Base-by-base conservation (phyloP, 2,888 invertebrate genomes). In the Gastracanthus pulcherrimus region DNA sequence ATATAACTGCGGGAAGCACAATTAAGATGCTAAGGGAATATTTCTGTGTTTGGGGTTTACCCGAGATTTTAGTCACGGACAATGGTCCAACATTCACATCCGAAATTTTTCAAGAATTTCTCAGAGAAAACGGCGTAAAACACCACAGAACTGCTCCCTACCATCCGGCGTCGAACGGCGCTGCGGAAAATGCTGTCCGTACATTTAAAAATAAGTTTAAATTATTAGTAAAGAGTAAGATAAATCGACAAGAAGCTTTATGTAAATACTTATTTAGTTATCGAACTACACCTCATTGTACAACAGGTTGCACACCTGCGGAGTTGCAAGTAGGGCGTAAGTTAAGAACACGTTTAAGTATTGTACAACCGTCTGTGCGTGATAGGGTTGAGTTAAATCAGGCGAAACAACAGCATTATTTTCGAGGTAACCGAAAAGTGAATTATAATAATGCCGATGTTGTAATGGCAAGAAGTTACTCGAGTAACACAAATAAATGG, bases 121-220 rank as follows among this genome's bases (percentile, higher is more conserved):
- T 66, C 1, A 13, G 2, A 1, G 2, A 41, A 11, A 66, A 66
- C n/a, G 2, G 23, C 11, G 31, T 70, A 1, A 1, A 51, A 13
- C 60, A 60, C n/a, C n/a, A n/a, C n/a, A n/a, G n/a, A n/a, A n/a
- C n/a, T n/a, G n/a, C n/a, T n/a, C n/a, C n/a, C n/a, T 0, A 19
- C 29, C 2, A 16, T 5, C 5, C 58, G 60, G n/a, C 13, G 26
- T 6, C 64, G 36, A 0, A 60, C 60, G 1, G 83, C 0, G 83
- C 81, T 0, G 82, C 84, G 3, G 82, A 85, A 70, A 84, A 85
- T 55, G 82, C 84, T 0, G 84, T 86, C 0, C 69, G 60, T 38
- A 60, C 80, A 0, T 85, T 86, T 23, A 85, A 85, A 38, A 66
- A 67, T 26, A 86, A 85, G 79, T 84, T 84, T 67, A 83, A 85